Evolutionary conservation across 2,797 vertebrate species (phyloP).

Genomic region (Pangasius krempfi): DNA sequence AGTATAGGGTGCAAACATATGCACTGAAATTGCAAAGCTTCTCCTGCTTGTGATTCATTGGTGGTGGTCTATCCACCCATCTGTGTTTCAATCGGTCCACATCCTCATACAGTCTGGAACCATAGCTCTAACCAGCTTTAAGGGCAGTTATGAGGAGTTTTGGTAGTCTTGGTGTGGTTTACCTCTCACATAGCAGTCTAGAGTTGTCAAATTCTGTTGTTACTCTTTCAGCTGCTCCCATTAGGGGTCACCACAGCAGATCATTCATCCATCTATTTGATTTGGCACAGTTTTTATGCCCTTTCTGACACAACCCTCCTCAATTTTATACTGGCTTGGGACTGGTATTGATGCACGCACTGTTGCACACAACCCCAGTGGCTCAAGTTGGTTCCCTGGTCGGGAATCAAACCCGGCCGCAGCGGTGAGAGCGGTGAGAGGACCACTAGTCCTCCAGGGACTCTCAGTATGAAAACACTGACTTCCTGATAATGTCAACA

Average conservation of each 20-base stretch:
- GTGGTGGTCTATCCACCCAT: neutral
- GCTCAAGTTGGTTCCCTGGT: no score
- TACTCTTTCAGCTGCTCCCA: no score
- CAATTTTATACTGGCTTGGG: no score
- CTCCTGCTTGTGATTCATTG: neutral
- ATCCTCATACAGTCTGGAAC: neutral
- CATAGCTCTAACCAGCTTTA: neutral
- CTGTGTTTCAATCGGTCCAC: neutral
- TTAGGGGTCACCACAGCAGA: no score
- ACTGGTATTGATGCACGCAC: no score
- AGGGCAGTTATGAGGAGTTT: neutral
- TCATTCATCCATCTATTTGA: no score
- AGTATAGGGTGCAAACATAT: neutral
- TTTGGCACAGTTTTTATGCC: no score
- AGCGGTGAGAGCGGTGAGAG: no score
- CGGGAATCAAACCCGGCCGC: no score
- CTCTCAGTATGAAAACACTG: neutral
- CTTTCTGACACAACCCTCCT: no score
- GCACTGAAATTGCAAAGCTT: neutral
- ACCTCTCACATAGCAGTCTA: neutral
- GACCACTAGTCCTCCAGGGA: no score
- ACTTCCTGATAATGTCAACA: neutral
- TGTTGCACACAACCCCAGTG: no score
- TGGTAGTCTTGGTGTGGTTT: neutral
- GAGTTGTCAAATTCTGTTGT: neutral